A percentile compares a stretch with the other conserved stretches of the same genome.
Evolutionary conservation across 2,113 vertebrate genomes (phyloP).

Genomic region (Oryzias celebensis): DNA sequence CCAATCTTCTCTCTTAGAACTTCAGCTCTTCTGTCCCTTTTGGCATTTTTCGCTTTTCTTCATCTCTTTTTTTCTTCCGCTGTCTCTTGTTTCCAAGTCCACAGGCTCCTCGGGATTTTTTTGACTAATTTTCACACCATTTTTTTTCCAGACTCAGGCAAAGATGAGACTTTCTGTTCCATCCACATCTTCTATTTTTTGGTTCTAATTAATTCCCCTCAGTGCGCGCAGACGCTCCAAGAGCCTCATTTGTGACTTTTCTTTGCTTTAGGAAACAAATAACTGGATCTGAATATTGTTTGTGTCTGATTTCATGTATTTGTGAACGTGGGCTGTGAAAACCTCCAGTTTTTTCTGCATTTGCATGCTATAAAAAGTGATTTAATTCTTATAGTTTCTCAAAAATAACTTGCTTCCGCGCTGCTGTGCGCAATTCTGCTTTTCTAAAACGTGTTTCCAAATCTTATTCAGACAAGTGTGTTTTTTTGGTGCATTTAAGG

Average conservation of each 20-base stretch:
- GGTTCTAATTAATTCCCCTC: conserved; percentile 22
- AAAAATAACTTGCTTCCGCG: conserved; percentile 4
- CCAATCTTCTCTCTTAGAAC: conserved; percentile 32
- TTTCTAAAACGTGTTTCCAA: too few relatives aligned
- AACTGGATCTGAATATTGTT: conserved; percentile 70
- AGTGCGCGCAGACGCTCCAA: conserved; percentile 42
- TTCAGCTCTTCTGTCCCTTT: conserved; percentile 49
- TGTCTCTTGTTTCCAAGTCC: conserved; percentile 40
- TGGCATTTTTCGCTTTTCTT: conserved; percentile 42
- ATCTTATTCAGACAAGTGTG: too few relatives aligned
- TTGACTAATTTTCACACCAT: conserved; percentile 61
- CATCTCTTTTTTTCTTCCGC: conserved; percentile 30
- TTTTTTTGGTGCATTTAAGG: too few relatives aligned
- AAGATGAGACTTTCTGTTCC: conserved; percentile 51
- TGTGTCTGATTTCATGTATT: conserved; percentile 37
- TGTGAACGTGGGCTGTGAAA: too few relatives aligned
- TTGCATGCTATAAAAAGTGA: too few relatives aligned
- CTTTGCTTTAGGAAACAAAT: conserved; percentile 68
- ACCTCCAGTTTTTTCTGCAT: too few relatives aligned
- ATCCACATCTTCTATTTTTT: conserved; percentile 27
- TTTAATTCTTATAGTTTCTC: not conserved
- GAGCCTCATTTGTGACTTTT: conserved; percentile 44
- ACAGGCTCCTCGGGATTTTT: conserved; percentile 59
- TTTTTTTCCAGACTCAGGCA: conserved; percentile 42
- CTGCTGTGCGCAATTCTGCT: too few relatives aligned